These are phyloP conservation scores for Agonopterix subpropinquella DNA, from an alignment of 2,888 invertebrate genomes.

Conservation along the genomic window DNA sequence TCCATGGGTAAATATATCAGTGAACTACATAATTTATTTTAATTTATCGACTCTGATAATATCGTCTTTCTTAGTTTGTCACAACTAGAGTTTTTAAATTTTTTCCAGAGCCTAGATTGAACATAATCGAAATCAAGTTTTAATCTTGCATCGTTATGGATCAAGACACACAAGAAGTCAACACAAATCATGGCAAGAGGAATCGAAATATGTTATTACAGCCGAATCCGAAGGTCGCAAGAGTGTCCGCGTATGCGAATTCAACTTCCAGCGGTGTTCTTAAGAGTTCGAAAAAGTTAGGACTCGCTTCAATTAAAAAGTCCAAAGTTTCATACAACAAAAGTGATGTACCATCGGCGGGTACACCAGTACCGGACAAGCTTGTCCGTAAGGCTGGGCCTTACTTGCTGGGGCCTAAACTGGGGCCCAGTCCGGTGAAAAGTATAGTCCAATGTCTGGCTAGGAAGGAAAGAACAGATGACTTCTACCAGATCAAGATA, in stretches of 20 bases:
- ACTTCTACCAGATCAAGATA: slow-evolving; percentile 83
- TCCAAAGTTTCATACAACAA: slow-evolving; percentile 42
- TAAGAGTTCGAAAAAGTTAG: slow-evolving; percentile 46
- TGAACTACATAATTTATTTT: too few relatives aligned
- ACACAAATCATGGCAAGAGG: slow-evolving; percentile 61
- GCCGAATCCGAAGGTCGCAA: slow-evolving; percentile 57
- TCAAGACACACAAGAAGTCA: slow-evolving; percentile 56
- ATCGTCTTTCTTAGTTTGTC: neutral
- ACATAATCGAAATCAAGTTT: neutral
- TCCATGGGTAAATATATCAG: too few relatives aligned
- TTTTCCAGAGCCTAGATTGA: too few relatives aligned
- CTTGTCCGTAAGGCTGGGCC: slow-evolving; percentile 79
- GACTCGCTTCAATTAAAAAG: slow-evolving; percentile 30
- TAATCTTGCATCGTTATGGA: slow-evolving; percentile 35
- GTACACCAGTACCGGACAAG: slow-evolving; percentile 71
- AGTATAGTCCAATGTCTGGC: slow-evolving; percentile 86
- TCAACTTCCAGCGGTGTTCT: slow-evolving; percentile 38
- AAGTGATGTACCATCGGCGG: slow-evolving; percentile 62
- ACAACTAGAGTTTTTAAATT: neutral
- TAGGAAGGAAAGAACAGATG: slow-evolving; percentile 80
- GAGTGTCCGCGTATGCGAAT: slow-evolving; percentile 47
- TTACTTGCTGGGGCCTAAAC: slow-evolving; percentile 80
- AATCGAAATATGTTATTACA: slow-evolving; percentile 63
- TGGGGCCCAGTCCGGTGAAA: slow-evolving; percentile 84
- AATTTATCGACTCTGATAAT: too few relatives aligned